A percentile compares a stretch with the other conserved stretches of the same genome.
phyloP scores from a whole-genome alignment of 1,140 invertebrate genomes.

The Bombus vancouverensis region DNA sequence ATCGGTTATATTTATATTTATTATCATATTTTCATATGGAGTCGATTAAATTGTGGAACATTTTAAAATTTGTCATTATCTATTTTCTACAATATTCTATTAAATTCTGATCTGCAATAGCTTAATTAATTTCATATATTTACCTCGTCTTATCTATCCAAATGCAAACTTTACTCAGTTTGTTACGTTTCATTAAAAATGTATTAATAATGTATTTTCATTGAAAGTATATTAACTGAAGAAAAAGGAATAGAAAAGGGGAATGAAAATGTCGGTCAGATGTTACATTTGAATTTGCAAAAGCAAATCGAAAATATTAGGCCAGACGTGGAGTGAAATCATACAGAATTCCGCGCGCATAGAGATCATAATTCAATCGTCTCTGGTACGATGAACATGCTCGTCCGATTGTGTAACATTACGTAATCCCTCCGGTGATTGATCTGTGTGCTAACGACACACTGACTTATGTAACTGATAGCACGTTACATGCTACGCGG shows the following conservation, averaged over 20 bases:
- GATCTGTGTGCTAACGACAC: constrained; percentile 32
- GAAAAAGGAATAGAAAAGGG: neutral
- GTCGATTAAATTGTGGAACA: too few species aligned
- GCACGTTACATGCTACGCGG: neutral
- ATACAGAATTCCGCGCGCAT: constrained; percentile 60
- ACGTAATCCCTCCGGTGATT: constrained; percentile 48
- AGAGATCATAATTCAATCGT: constrained; percentile 60
- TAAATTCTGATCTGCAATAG: too few species aligned
- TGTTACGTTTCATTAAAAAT: too few species aligned
- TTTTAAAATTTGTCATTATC: too few species aligned
- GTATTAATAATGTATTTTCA: neutral
- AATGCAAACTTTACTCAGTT: too few species aligned
- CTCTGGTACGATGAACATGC: constrained; percentile 47
- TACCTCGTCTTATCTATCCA: too few species aligned
- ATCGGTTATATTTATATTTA: too few species aligned
- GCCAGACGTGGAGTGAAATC: constrained; percentile 46
- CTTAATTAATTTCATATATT: too few species aligned
- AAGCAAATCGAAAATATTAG: constrained; percentile 38
- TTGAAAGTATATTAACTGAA: neutral
- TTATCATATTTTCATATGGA: too few species aligned
- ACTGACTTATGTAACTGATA: constrained; percentile 47
- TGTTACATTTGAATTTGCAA: neutral
- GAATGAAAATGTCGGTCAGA: neutral
- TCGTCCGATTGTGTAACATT: constrained; percentile 48
- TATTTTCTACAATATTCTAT: too few species aligned